Evolutionary conservation across 2,888 invertebrate genomes (phyloP).

Genomic region (Pterobdella sp.): DNA sequence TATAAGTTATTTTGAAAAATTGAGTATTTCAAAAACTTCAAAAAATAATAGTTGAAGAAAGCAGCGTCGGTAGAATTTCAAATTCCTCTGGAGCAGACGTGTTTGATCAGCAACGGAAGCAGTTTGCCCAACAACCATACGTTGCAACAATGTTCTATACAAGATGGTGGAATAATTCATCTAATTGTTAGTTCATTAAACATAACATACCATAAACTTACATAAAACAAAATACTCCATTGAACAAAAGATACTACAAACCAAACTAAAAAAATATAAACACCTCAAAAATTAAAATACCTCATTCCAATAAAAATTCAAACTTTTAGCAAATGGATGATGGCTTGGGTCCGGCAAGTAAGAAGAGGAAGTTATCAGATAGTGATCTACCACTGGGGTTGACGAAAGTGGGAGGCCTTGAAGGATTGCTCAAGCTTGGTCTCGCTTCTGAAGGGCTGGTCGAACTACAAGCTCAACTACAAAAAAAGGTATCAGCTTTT

Average conservation of each 20-base stretch:
- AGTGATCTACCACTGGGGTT: not conserved
- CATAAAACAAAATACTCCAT: too few species aligned
- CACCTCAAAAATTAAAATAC: too few species aligned
- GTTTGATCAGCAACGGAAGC: conserved; percentile 10
- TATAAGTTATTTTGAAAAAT: not conserved
- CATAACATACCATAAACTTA: too few species aligned
- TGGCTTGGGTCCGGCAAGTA: not conserved
- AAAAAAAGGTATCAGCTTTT: not conserved
- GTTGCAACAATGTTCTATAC: not conserved
- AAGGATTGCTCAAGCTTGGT: not conserved
- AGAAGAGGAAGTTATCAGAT: not conserved
- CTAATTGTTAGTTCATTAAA: not conserved
- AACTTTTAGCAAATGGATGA: conserved; percentile 9
- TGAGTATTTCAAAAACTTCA: not conserved
- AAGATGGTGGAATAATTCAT: not conserved
- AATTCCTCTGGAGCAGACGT: conserved; percentile 12
- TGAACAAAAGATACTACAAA: too few species aligned
- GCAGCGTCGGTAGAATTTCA: not conserved
- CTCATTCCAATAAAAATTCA: too few species aligned
- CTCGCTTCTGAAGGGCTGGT: not conserved
- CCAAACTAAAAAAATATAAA: too few species aligned
- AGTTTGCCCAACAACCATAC: not conserved
- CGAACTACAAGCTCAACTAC: not conserved
- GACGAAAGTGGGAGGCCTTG: not conserved
- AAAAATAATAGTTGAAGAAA: conserved; percentile 1